These are phyloP conservation scores for Helicoverpa assulta DNA, from an alignment of 2,888 invertebrate genomes.

Conservation along the genomic window DNA sequence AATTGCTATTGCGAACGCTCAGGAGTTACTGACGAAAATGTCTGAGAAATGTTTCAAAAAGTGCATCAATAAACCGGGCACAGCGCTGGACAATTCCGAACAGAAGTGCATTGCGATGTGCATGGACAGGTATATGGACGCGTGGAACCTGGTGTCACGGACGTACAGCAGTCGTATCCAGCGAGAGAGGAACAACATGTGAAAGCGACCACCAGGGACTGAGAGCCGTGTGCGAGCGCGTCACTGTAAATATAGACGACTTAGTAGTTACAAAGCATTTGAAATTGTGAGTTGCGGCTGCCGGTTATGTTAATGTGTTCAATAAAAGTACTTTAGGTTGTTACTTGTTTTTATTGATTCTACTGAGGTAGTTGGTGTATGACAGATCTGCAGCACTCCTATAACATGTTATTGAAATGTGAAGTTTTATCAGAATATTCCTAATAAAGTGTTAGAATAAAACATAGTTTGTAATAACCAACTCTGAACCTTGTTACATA, in stretches of 20 bases:
- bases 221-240: constrained; percentile 68
- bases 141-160: constrained; percentile 97
- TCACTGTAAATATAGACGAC: constrained; percentile 84
- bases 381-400: constrained; percentile 56
- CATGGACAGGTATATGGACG: constrained; percentile 99
- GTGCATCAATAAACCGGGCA: constrained; percentile 97
- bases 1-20: constrained; percentile 97
- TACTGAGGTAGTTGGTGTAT: constrained; percentile 47
- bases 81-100: constrained; percentile 96
- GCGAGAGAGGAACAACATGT: constrained; percentile 93
- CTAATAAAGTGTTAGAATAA: constrained; percentile 48
- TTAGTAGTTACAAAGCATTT: constrained; percentile 82
- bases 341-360: constrained; percentile 69
- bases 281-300: constrained; percentile 76
- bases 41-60: constrained; percentile 99
- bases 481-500: not conserved
- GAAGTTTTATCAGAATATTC: constrained; percentile 46
- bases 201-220: constrained; percentile 65
- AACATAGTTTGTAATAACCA: constrained; percentile 39
- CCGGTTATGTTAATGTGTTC: constrained; percentile 82
- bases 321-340: constrained; percentile 80
- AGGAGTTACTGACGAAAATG: constrained; percentile 98
- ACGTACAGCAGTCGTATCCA: constrained; percentile 96
- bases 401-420: constrained; percentile 42
- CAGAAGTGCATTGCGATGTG: constrained; percentile 99